phyloP scores from a whole-genome alignment of 2,888 invertebrate genomes.

The Tenodera sinensis region DNA sequence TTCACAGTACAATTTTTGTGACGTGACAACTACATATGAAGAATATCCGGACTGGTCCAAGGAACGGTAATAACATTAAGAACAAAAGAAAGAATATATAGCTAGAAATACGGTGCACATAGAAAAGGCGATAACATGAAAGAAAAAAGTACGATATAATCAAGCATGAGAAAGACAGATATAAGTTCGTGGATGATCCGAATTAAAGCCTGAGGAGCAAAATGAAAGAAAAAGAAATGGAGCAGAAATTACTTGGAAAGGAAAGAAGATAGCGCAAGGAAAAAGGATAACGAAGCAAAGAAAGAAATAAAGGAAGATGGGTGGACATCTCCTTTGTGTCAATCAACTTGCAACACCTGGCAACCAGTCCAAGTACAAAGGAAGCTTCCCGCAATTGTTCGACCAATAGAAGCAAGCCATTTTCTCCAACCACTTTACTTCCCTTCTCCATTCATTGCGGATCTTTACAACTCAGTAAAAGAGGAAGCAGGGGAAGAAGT shows the following conservation, averaged over 20 bases:
- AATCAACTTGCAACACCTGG: neutral
- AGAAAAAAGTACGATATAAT: conserved; percentile 21
- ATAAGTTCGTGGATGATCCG: conserved; percentile 34
- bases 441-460: neutral
- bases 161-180: conserved; percentile 18
- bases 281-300: conserved; percentile 42
- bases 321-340: neutral
- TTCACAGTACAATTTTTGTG: too few species aligned
- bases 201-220: conserved; percentile 33
- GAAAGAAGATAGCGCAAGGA: conserved; percentile 26
- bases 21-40: too few species aligned
- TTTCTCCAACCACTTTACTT: neutral
- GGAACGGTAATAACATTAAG: conserved; percentile 35
- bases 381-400: neutral
- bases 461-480: neutral
- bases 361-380: neutral
- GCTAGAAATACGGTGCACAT: conserved; percentile 42
- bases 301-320: conserved; percentile 44
- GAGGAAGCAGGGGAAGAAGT: neutral
- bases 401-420: neutral
- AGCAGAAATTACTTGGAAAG: conserved; percentile 28
- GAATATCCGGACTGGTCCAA: neutral
- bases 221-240: neutral
- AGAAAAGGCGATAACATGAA: conserved; percentile 37
- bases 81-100: conserved; percentile 42